Percentiles rank a stretch among this genome's conserved stretches.
phyloP scores from a whole-genome alignment of 1,140 invertebrate species.

The Diprion similis region DNA sequence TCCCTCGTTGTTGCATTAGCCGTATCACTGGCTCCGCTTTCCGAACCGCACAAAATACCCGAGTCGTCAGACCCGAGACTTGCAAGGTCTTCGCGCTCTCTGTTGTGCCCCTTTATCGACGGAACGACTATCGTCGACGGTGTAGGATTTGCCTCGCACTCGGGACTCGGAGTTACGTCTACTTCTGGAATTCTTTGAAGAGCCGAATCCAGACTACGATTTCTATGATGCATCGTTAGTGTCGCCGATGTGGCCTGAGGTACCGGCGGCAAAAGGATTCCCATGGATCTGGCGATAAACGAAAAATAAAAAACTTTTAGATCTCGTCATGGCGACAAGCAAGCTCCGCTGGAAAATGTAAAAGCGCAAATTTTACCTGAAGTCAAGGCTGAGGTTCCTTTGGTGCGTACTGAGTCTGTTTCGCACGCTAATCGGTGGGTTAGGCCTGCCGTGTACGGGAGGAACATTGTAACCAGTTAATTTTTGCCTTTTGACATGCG shows the following conservation, averaged over 20 bases:
- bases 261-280: constrained; percentile 76
- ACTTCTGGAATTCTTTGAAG: constrained; percentile 86
- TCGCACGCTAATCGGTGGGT: constrained; percentile 60
- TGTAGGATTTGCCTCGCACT: constrained; percentile 67
- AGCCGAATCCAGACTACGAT: constrained; percentile 87
- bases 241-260: constrained; percentile 65
- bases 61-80: constrained; percentile 87
- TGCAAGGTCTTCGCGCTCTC: constrained; percentile 72
- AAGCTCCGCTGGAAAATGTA: constrained; percentile 17
- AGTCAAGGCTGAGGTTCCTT: constrained; percentile 79
- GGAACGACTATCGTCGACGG: constrained; percentile 44
- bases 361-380: constrained; percentile 61
- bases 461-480: constrained; percentile 58
- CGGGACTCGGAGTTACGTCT: constrained; percentile 79
- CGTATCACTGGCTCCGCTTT: constrained; percentile 63
- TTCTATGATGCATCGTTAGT: constrained; percentile 80
- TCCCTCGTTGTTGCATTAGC: constrained; percentile 53
- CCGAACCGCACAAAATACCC: constrained; percentile 78
- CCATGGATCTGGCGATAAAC: constrained; percentile 72
- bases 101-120: constrained; percentile 43
- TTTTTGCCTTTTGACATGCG: constrained; percentile 57
- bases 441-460: constrained; percentile 69
- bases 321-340: constrained; percentile 17
- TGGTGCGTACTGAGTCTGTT: constrained; percentile 75
- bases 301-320: constrained; percentile 27